Evolutionary conservation across 2,797 vertebrate species (phyloP), one percentile per base, ranked within the genome.

Genomic region (Sebastes steindachneri): DNA sequence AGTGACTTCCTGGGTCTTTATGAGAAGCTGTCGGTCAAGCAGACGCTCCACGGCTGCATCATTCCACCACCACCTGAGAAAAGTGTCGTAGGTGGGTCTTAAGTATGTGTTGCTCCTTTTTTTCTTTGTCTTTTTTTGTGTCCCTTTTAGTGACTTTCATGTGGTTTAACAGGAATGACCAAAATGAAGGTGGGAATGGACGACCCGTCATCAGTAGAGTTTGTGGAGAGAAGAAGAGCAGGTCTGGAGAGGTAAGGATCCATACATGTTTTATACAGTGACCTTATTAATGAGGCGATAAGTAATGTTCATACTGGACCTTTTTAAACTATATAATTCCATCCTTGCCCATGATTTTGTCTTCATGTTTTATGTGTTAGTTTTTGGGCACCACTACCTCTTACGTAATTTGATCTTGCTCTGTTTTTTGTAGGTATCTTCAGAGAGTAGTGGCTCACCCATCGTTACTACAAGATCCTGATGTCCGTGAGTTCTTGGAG

Each of bases 161-260:
- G 65, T 86, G 14, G 4, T 53, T 37, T 62, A 29, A 77, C 89
- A 99, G 98, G 98, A 86, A 99, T 99, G 98, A 99, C 98, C 84
- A 99, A 99, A 96, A 96, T 99, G 75, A 99, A 99, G 93, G 98
- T 99, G 85, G 98, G 98, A 53, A 99, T 99, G 93, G 98, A 99
- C 73, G 98, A 99, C 83, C 97, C 97, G 19, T 99, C 98, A 33
- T 99, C 98, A 33, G 96, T 96, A 9, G 98, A 99, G 92, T 99
- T 99, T 95, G 94, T 99, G 69, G 98, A 99, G 86, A 97, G 97
- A 88, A 96, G 98, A 87, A 95, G 98, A 92, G 94, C 95, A 53
- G 95, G 94, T 73, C 89, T 96, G 67, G 95, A 96, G 86, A 96
- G 96, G 95, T 90, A 63, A 90, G 68, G n/a, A 57, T 67, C 12